phyloP scores from a whole-genome alignment of 2,113 vertebrate species.

The Gopherus evgoodei region DNA sequence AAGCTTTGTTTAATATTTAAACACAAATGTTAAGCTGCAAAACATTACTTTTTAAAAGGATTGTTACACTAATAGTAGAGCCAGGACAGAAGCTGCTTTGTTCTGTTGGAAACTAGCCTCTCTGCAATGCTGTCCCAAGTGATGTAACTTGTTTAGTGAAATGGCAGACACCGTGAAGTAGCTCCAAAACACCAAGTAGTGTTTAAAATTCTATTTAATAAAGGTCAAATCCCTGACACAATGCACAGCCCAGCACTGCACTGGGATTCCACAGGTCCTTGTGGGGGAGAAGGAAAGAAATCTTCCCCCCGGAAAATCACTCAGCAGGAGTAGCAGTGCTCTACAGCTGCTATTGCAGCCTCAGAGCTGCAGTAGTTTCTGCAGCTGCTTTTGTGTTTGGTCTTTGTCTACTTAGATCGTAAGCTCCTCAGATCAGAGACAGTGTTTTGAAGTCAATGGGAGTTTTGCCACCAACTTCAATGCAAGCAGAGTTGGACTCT shows the following conservation, averaged over 20 bases:
- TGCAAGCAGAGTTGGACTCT: neutral
- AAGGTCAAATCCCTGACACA: neutral
- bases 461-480: neutral
- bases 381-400: neutral
- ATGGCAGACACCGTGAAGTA: neutral
- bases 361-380: neutral
- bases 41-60: neutral
- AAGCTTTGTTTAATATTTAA: constrained; percentile 32
- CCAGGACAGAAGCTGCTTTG: constrained; percentile 13
- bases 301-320: neutral
- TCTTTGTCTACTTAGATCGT: neutral
- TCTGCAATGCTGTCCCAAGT: neutral
- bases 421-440: neutral
- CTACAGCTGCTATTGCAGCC: neutral
- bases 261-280: neutral
- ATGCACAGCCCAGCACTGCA: neutral
- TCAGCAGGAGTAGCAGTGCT: neutral
- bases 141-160: neutral
- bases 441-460: neutral
- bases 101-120: constrained; percentile 16
- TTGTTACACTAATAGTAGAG: neutral
- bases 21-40: neutral
- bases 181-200: fast-evolving
- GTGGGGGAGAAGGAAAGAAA: fast-evolving
- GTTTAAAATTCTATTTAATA: neutral